Evolutionary conservation across 2,113 vertebrate species (phyloP), one percentile per base, ranked within the genome.

Genomic region (Salminus brasiliensis): DNA sequence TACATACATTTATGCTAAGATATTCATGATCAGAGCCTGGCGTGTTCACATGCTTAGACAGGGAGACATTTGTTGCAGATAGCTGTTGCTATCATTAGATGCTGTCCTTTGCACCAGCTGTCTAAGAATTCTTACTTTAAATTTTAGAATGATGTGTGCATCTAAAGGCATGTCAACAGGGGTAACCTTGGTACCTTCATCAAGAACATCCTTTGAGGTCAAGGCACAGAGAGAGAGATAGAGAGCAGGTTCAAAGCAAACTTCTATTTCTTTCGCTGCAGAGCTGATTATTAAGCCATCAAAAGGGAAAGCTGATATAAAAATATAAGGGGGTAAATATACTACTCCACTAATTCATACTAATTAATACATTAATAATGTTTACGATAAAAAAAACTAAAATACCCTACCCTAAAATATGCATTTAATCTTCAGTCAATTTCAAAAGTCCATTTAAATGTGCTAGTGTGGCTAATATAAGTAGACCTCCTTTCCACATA

Each of bases 1-100:
- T 52, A 74, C 25, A 83, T 32, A 65, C 47, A 79, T 75, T 75
- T 79, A 83, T 79, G 76, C 55, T 79, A 79, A 79, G 36, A 15
- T 18, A 74, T 57, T 72, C 72, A 74, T 60, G 36, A 12, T 57
- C 12, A 72, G 41, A 30, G 25, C 27, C 59, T 23, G 7, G 45
- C 65, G 36, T 70, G 55, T 78, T 78, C 67, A 62, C 66, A 76
- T 34, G 43, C 67, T 76, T 21, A 71, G 29, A 53, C 65, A 55
- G 25, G 63, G 55, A 41, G 36, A 30, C 68, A 55, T 72, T 83
- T 45, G 57, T 69, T 71, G 71, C 55, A 57, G 30, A 80, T 70
- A 78, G 53, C 53, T 81, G 39, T 36, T 39, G 59, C 76, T 80
- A 55, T 74, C 63, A 78, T 81, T 78, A 81, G 69, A 52, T 65